Percentiles rank a stretch among this genome's conserved stretches.
Evolutionary conservation across 2,888 invertebrate genomes (phyloP).

Genomic region (Hofmannophila pseudospretella): DNA sequence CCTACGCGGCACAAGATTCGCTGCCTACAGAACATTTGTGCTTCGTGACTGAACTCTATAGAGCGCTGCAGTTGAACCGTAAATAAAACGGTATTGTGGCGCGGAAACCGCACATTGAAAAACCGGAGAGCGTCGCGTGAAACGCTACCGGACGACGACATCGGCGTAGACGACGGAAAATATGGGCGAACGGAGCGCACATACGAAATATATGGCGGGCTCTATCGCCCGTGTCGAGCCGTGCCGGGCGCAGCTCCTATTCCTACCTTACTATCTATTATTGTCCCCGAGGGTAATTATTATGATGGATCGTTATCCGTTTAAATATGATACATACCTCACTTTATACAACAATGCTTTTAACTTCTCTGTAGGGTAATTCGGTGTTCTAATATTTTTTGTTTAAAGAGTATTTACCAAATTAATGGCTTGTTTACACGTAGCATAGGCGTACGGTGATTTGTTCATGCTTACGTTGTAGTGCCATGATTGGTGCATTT

Average conservation of each 20-base stretch:
- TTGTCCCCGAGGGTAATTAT: constrained; percentile 8
- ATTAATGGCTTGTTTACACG: no score
- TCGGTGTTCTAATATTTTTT: no score
- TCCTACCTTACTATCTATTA: constrained; percentile 6
- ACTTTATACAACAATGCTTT: background rate
- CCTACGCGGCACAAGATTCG: constrained; percentile 32
- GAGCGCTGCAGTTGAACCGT: constrained; percentile 46
- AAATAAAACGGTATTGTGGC: constrained; percentile 63
- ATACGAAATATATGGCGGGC: constrained; percentile 50
- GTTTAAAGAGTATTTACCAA: no score
- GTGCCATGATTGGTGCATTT: no score
- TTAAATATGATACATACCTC: background rate
- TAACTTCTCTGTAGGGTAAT: constrained; percentile 1
- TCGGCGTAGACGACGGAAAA: constrained; percentile 57
- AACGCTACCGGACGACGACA: constrained; percentile 55
- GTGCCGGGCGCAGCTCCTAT: constrained; percentile 29
- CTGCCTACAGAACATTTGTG: constrained; percentile 33
- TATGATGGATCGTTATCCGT: constrained; percentile 8
- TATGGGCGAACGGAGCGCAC: constrained; percentile 54
- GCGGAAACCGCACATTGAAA: constrained; percentile 67
- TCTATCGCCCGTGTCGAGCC: constrained; percentile 44
- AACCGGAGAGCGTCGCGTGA: constrained; percentile 65
- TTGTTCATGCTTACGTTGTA: no score
- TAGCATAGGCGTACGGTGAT: no score
- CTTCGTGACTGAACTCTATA: constrained; percentile 54